These are phyloP conservation scores for Dipodomys ordii DNA, from an alignment of 2,113 vertebrate genomes.

Conservation along the genomic window DNA sequence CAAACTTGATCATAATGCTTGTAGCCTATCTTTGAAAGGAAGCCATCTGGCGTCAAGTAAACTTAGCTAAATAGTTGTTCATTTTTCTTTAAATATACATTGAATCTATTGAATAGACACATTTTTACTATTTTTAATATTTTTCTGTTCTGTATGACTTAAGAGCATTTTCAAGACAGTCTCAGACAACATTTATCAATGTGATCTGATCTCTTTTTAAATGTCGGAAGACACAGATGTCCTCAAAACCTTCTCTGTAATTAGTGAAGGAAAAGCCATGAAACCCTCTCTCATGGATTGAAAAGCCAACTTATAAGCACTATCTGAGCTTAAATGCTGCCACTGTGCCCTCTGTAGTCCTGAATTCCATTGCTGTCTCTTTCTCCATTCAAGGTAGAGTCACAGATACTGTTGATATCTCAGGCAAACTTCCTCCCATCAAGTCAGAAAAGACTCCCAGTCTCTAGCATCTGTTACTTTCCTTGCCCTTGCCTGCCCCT, in stretches of 20 bases:
- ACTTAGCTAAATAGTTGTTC: background rate
- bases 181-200: conserved; percentile 5
- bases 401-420: background rate
- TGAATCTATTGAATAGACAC: background rate
- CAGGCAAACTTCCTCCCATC: background rate
- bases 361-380: background rate
- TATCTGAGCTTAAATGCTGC: background rate
- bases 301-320: background rate
- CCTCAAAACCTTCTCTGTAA: background rate
- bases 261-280: background rate
- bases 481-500: background rate
- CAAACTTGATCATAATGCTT: background rate
- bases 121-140: background rate
- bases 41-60: background rate
- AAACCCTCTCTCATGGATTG: background rate
- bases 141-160: background rate
- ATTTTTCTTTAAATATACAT: background rate
- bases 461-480: background rate
- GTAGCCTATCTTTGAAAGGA: background rate
- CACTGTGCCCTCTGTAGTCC: too few relatives aligned
- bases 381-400: background rate
- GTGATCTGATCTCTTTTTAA: background rate
- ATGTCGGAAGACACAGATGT: background rate
- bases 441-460: background rate
- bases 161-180: background rate